Base-by-base conservation (phyloP, 2,113 vertebrate genomes). In the Seriola rivoliana region DNA sequence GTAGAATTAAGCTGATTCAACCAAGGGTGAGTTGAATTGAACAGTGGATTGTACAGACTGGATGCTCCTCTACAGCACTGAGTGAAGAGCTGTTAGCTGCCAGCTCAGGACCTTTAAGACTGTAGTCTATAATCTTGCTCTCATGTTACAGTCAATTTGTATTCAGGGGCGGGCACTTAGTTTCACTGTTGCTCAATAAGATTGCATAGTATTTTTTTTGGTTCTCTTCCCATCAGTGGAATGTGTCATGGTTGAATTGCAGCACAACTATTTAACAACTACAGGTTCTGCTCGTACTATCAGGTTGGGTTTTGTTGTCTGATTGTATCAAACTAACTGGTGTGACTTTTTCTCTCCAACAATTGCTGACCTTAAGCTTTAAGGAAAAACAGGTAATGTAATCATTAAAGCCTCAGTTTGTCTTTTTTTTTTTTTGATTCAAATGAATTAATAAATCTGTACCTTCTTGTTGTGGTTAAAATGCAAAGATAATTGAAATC, bases 301-400 rank as follows among this genome's bases (percentile, higher is more conserved):
- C 21, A 54, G 52, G 2, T n/a, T 54, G 52, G 19, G 9, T 57
- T 25, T 57, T 5, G 19, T 0, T 52, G 17, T n/a, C 40, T 77
- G 8, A 72, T 8, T 16, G 23, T 2, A 54, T 11, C 36, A 8
- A 67, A 82, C 85, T 92, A 90, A 91, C 84, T 17, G 14, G 6
- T 87, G 1, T 82, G 44, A 67, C 69, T 73, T 74, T 87, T 84
- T 91, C 71, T 86, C 81, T 81, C 89, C 78, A 88, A 50, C 54
- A 17, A 29, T 29, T 92, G 94, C 94, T 92, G 80, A 5, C 89
- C 48, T 46, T 72, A 72, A 92, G 91, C 85, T 92, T 91, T 94
- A 83, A 93, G 89, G 91, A 91, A 38, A 62, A 84, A 55, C 82
- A 93, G 93, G 92, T 93, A 92, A 93, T 36, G 64, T 84, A 64